phyloP scores from a whole-genome alignment of 37 sponge, comb jelly and placozoan genomes.

The Bolinopsis microptera region DNA sequence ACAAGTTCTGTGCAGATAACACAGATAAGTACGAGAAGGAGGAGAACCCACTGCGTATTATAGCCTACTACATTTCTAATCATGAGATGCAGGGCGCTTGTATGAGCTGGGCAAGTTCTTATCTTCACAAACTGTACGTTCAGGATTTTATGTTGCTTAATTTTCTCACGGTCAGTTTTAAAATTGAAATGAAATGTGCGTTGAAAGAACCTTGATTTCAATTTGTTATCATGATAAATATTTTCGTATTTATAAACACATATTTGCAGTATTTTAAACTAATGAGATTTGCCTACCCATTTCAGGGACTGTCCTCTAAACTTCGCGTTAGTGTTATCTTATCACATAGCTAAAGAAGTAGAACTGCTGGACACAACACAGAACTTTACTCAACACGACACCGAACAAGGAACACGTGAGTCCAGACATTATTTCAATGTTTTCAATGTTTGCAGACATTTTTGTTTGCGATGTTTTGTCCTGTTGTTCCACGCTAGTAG shows the following conservation, averaged over 20 bases:
- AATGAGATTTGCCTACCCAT: too few relatives aligned
- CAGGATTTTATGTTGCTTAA: too few relatives aligned
- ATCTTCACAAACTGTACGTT: slow-evolving; percentile 19
- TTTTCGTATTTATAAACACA: too few relatives aligned
- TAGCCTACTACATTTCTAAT: slow-evolving; percentile 25
- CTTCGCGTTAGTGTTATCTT: slow-evolving; percentile 17
- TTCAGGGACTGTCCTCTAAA: slow-evolving; percentile 41
- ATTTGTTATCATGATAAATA: too few relatives aligned
- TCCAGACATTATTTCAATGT: background rate
- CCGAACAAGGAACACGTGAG: slow-evolving; percentile 34
- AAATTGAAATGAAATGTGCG: too few relatives aligned
- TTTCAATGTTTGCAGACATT: too few relatives aligned
- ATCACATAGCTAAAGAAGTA: slow-evolving; percentile 62
- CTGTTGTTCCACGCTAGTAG: too few relatives aligned
- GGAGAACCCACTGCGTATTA: background rate
- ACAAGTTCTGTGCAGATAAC: slow-evolving; percentile 29
- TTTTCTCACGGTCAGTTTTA: background rate
- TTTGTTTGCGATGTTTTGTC: too few relatives aligned
- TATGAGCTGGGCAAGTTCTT: slow-evolving; percentile 36
- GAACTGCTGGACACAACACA: slow-evolving; percentile 28
- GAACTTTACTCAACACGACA: slow-evolving; percentile 62
- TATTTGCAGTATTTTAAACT: too few relatives aligned
- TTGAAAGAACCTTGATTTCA: too few relatives aligned
- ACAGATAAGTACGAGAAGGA: slow-evolving; percentile 20
- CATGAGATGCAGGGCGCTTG: slow-evolving; percentile 40